Evolutionary conservation across 2,888 invertebrate species (phyloP).

Genomic region (Oscheius myriophilus): DNA sequence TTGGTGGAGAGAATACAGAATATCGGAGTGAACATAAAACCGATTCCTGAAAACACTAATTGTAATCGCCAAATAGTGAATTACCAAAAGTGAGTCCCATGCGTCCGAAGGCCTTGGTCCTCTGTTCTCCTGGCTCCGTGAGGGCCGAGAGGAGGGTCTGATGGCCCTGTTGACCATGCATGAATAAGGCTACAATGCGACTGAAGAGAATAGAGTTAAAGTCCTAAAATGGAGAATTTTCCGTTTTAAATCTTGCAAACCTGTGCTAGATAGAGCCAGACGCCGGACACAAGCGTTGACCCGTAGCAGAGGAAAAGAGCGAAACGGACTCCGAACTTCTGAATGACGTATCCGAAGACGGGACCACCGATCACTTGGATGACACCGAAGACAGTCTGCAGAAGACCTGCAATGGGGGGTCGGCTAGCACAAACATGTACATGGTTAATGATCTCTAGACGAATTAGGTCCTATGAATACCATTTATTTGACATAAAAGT

Average conservation of each 20-base stretch:
- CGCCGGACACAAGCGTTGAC: conserved; percentile 45
- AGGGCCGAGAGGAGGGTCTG: conserved; percentile 61
- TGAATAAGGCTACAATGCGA: conserved; percentile 55
- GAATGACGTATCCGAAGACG: conserved; percentile 55
- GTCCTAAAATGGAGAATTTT: conserved; percentile 38
- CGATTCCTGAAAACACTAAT: conserved; percentile 41
- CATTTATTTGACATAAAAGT: no score
- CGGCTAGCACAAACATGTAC: no score
- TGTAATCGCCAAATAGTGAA: background rate
- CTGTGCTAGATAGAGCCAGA: conserved; percentile 45
- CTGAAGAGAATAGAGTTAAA: conserved; percentile 49
- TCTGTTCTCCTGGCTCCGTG: conserved; percentile 59
- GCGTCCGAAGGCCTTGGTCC: conserved; percentile 61
- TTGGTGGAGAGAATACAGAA: conserved; percentile 33
- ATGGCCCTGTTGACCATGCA: conserved; percentile 63
- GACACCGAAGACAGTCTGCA: conserved; percentile 59
- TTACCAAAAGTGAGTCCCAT: conserved; percentile 62
- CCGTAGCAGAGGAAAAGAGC: conserved; percentile 51
- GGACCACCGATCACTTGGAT: conserved; percentile 62
- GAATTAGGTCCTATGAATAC: no score
- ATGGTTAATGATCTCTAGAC: no score
- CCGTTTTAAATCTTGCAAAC: conserved; percentile 28
- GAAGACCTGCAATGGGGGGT: conserved; percentile 41
- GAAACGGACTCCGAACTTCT: conserved; percentile 51
- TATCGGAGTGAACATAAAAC: conserved; percentile 48